These are phyloP conservation scores for Nebria ingens DNA, from an alignment of 1,140 invertebrate species.

Conservation along the genomic window DNA sequence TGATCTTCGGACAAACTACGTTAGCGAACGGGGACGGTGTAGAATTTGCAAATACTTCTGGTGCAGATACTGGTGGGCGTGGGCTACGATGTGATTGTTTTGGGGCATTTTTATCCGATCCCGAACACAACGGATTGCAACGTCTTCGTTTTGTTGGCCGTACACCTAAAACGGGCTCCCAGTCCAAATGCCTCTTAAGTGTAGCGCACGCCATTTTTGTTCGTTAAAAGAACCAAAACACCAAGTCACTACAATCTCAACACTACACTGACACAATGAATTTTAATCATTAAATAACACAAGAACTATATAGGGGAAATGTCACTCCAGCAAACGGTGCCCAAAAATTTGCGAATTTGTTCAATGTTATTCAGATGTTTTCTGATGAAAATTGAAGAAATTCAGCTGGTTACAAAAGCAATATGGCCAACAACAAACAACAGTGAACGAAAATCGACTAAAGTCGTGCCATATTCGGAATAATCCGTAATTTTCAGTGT, in stretches of 20 bases:
- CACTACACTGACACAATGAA: not conserved
- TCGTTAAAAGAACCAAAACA: constrained; percentile 7
- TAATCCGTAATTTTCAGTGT: too few relatives aligned
- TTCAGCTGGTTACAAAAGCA: not conserved
- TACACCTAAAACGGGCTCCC: constrained; percentile 76
- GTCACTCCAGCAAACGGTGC: not conserved
- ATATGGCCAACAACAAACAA: constrained; percentile 6
- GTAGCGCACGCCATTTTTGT: constrained; percentile 90
- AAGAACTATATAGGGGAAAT: not conserved
- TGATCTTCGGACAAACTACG: constrained; percentile 30
- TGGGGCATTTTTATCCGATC: constrained; percentile 22
- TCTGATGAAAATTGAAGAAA: not conserved
- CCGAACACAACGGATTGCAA: constrained; percentile 70
- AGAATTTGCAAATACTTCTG: constrained; percentile 25
- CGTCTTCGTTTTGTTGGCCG: constrained; percentile 75
- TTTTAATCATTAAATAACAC: not conserved
- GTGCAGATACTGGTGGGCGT: constrained; percentile 44
- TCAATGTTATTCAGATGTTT: not conserved
- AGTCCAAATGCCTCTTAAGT: constrained; percentile 84
- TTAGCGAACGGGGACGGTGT: constrained; percentile 28
- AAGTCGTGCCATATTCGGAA: not conserved
- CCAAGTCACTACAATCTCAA: not conserved
- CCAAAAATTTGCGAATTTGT: not conserved
- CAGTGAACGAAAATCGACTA: not conserved
- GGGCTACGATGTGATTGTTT: constrained; percentile 36